Percentiles rank a stretch among this genome's conserved stretches.
Evolutionary conservation across 2,888 invertebrate species (phyloP).

Genomic region (Philopedon plagiatum): DNA sequence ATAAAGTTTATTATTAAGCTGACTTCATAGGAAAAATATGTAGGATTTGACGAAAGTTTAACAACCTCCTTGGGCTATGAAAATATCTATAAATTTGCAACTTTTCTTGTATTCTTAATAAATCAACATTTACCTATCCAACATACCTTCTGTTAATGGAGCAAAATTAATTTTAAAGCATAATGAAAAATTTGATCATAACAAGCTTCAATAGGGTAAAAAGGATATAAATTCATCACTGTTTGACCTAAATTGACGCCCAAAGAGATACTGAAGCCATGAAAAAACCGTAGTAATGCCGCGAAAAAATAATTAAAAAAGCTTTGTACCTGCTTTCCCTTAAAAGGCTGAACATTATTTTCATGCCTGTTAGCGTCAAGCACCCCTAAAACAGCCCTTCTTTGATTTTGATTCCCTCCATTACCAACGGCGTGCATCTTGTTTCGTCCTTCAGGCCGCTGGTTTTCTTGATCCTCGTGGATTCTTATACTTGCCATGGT

Average conservation of each 20-base stretch:
- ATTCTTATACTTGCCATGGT: constrained; percentile 82
- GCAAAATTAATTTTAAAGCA: too few relatives aligned
- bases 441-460: constrained; percentile 66
- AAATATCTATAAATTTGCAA: too few relatives aligned
- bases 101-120: too few relatives aligned
- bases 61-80: too few relatives aligned
- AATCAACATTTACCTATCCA: too few relatives aligned
- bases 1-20: too few relatives aligned
- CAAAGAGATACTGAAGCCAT: background rate
- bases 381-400: constrained; percentile 77
- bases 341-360: constrained; percentile 37
- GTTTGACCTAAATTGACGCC: constrained; percentile 4
- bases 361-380: constrained; percentile 64
- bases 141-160: too few relatives aligned
- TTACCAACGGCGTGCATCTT: constrained; percentile 65
- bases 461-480: constrained; percentile 85
- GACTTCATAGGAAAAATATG: too few relatives aligned
- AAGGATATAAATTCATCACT: too few relatives aligned
- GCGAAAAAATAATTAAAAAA: background rate
- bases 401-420: constrained; percentile 63
- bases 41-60: too few relatives aligned
- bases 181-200: too few relatives aligned
- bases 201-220: too few relatives aligned
- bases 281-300: background rate
- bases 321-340: constrained; percentile 37